Conservation (phyloP, 2,113 vertebrate genomes). For the Brienomyrus brachyistius region DNA sequence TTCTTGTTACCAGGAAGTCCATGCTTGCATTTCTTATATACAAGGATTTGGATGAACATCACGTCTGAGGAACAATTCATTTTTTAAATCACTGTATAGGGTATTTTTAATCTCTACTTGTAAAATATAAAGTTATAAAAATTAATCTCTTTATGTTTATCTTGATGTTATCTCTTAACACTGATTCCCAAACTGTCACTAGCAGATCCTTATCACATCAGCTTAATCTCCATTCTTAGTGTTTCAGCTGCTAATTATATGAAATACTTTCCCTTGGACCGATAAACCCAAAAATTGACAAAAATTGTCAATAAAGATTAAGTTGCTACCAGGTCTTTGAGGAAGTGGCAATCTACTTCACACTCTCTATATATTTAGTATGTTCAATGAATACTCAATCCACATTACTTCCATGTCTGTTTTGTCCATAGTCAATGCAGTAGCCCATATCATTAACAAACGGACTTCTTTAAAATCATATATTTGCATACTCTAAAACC, state of each 20-base stretch:
- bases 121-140: background rate
- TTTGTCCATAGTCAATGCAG: background rate
- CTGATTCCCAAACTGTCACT: background rate
- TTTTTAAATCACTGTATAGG: background rate
- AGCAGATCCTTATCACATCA: background rate
- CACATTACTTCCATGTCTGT: background rate
- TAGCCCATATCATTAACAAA: background rate
- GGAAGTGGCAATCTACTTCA: background rate
- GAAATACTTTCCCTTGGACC: background rate
- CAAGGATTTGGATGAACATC: background rate
- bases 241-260: background rate
- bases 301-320: background rate
- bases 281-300: background rate
- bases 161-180: background rate
- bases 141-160: background rate
- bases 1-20: background rate
- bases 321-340: background rate
- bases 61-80: background rate
- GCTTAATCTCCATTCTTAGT: background rate
- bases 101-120: background rate
- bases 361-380: background rate
- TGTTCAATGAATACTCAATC: background rate
- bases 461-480: background rate
- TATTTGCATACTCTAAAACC: background rate
- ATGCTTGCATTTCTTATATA: background rate